Percentiles rank a stretch among this genome's conserved stretches.
phyloP scores from a whole-genome alignment of 2,797 vertebrate species.

The Sebastes itinus region DNA sequence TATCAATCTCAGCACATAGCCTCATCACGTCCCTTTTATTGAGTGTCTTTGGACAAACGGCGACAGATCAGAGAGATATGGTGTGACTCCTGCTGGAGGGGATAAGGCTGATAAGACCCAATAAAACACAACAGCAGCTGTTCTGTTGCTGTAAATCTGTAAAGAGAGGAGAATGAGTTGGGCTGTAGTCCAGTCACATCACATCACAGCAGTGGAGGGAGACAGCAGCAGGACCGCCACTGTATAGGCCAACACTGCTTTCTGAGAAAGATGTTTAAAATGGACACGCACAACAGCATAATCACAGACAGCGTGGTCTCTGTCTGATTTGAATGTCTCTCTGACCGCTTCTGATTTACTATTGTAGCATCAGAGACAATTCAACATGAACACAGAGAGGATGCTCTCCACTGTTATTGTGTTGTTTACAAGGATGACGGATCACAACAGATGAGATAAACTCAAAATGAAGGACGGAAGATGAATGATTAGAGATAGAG shows the following conservation, averaged over 20 bases:
- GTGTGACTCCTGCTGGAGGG: conserved; percentile 22
- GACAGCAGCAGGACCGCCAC: not conserved
- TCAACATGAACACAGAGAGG: not conserved
- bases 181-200: not conserved
- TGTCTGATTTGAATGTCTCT: not conserved
- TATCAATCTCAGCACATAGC: conserved; percentile 14
- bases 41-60: conserved; percentile 3
- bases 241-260: not conserved
- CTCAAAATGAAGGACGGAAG: not conserved
- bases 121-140: conserved; percentile 15
- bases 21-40: conserved; percentile 13
- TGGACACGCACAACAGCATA: not conserved
- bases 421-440: not conserved
- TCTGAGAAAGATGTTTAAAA: not conserved
- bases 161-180: not conserved
- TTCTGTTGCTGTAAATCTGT: not conserved
- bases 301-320: not conserved
- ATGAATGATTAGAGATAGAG: not conserved
- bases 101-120: conserved; percentile 18
- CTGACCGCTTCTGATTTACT: not conserved
- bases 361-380: fast-evolving
- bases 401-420: not conserved
- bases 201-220: not conserved
- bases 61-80: conserved; percentile 16
- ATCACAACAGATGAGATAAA: not conserved